phyloP scores from a whole-genome alignment of 2,797 vertebrate genomes.

The Phyllotis vaccarum region DNA sequence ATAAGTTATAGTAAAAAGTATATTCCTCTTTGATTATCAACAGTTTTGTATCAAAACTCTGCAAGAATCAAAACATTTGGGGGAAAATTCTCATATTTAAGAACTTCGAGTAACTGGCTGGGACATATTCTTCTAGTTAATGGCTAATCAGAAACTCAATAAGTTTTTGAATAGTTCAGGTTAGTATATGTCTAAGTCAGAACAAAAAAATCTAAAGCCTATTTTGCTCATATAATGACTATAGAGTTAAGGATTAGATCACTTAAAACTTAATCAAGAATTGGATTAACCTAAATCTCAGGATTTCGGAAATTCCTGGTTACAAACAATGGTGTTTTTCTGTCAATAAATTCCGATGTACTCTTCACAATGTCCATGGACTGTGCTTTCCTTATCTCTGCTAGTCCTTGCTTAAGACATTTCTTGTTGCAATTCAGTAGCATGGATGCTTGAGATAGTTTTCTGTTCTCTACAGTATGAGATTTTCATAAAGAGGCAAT shows the following conservation, averaged over 20 bases:
- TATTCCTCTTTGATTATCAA: background rate
- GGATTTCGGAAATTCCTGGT: slow-evolving; percentile 30
- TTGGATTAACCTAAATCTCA: slow-evolving; percentile 47
- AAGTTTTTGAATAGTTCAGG: slow-evolving; percentile 28
- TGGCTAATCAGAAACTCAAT: background rate
- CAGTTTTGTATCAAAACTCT: background rate
- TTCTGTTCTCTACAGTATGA: background rate
- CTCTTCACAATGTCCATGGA: background rate
- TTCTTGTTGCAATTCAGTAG: background rate
- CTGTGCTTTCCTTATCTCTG: background rate
- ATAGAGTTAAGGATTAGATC: slow-evolving; percentile 41
- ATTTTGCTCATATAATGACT: slow-evolving; percentile 57
- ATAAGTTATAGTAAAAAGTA: background rate
- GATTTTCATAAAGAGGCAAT: background rate
- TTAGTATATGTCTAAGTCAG: slow-evolving; percentile 7
- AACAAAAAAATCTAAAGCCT: slow-evolving; percentile 45
- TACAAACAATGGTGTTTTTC: slow-evolving; percentile 46
- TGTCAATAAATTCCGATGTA: background rate
- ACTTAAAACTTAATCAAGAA: slow-evolving; percentile 67
- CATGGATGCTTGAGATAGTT: background rate
- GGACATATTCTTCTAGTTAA: background rate
- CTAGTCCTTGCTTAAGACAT: background rate
- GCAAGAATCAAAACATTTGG: background rate
- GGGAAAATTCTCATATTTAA: background rate
- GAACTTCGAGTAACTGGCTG: background rate